These are phyloP conservation scores for Drosophila anceps DNA, from an alignment of 2,888 invertebrate genomes.

Conservation along the genomic window DNA sequence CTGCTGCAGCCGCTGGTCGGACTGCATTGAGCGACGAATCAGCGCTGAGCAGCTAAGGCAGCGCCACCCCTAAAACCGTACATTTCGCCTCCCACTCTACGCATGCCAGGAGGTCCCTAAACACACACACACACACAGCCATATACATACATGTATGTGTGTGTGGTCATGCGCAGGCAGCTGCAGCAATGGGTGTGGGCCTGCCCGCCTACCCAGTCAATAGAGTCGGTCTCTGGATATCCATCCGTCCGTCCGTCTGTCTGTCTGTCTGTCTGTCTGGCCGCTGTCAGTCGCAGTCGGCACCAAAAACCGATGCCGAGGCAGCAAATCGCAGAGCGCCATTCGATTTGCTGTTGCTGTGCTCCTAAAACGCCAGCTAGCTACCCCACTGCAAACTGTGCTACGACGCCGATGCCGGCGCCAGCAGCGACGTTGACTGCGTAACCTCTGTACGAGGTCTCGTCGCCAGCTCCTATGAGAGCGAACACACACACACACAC, in stretches of 20 bases:
- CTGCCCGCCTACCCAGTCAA: constrained; percentile 13
- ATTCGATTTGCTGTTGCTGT: constrained; percentile 49
- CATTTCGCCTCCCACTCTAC: constrained; percentile 10
- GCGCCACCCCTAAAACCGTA: constrained; percentile 47
- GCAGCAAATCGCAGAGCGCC: constrained; percentile 70
- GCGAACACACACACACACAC: constrained; percentile 4
- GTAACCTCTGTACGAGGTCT: constrained; percentile 52
- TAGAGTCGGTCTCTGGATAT: constrained; percentile 31
- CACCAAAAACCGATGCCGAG: constrained; percentile 47
- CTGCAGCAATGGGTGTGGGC: constrained; percentile 38
- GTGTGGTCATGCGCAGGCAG: constrained; percentile 76
- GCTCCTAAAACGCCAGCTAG: constrained; percentile 56
- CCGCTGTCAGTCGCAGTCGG: constrained; percentile 44
- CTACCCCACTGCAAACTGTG: constrained; percentile 51
- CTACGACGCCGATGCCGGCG: constrained; percentile 32
- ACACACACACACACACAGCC: constrained; percentile 1
- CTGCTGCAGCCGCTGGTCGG: constrained; percentile 54
- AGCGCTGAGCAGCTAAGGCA: constrained; percentile 45
- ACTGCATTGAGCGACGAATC: constrained; percentile 72
- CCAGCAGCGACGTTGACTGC: constrained; percentile 34
- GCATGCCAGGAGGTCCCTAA: constrained; percentile 46
- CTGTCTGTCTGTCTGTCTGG: too few relatives aligned
- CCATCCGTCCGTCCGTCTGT: constrained; percentile 39
- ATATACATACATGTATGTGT: constrained; percentile 16
- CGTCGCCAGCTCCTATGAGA: constrained; percentile 40